These are phyloP conservation scores for Propithecus deckenii DNA, from an alignment of 2,797 vertebrate species.

Conservation along the genomic window DNA sequence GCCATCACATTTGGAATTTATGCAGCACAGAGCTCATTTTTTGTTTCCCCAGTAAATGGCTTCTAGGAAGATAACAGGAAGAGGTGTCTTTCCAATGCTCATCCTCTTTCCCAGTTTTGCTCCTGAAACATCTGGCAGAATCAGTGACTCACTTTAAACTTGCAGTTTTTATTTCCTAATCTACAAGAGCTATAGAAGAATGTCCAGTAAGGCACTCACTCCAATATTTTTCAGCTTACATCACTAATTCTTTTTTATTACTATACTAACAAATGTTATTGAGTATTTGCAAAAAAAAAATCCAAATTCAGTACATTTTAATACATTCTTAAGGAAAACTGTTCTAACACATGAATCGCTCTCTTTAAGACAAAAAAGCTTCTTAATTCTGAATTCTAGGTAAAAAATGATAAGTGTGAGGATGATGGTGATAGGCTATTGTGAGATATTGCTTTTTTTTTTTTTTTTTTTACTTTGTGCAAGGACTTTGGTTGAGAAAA, in stretches of 20 bases:
- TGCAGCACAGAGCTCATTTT: background rate
- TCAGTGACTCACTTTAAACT: background rate
- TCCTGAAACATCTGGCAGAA: background rate
- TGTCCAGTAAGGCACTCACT: background rate
- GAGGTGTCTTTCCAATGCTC: background rate
- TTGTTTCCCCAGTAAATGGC: background rate
- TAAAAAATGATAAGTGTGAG: background rate
- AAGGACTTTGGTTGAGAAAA: background rate
- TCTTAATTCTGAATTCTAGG: background rate
- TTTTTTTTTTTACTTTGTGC: background rate
- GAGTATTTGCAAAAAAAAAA: background rate
- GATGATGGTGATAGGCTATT: background rate
- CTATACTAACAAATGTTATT: background rate
- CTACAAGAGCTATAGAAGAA: constrained; percentile 5
- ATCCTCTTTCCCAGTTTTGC: background rate
- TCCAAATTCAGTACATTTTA: background rate
- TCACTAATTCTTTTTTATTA: constrained; percentile 1
- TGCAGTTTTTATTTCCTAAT: constrained; percentile 4
- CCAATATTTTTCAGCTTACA: background rate
- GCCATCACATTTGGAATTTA: background rate
- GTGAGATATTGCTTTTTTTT: background rate
- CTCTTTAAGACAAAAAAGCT: background rate
- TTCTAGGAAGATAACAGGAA: constrained; percentile 5
- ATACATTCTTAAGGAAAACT: background rate
- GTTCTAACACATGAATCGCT: background rate